Percentiles rank a stretch among this genome's conserved stretches.
phyloP scores from a whole-genome alignment of 1,140 invertebrate species.

The Bombus ignitus region DNA sequence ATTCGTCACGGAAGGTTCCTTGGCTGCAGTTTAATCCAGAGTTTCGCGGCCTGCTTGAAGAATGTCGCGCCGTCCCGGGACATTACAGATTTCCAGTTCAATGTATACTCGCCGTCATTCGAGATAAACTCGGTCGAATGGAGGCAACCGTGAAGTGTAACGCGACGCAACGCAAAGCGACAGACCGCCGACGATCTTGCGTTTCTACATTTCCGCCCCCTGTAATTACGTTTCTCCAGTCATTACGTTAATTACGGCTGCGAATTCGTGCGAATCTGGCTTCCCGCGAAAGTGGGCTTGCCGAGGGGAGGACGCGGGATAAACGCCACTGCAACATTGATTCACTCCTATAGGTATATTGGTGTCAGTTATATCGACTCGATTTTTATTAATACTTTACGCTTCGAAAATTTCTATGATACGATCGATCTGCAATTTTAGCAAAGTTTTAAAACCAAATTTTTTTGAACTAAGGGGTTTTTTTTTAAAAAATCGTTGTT shows the following conservation, averaged over 20 bases:
- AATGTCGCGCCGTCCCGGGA: constrained; percentile 3
- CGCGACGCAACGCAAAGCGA: background rate
- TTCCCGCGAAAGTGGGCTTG: background rate
- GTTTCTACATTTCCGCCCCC: constrained; percentile 5
- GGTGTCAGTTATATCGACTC: background rate
- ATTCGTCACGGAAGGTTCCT: constrained; percentile 31
- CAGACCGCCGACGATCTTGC: background rate
- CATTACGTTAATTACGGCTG: constrained; percentile 28
- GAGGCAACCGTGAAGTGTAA: background rate
- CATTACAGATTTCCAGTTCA: constrained; percentile 28
- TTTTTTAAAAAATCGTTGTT: too few species aligned
- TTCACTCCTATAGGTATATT: background rate
- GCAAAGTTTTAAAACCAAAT: too few species aligned
- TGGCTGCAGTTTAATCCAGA: background rate
- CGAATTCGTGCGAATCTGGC: constrained; percentile 7
- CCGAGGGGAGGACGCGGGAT: background rate
- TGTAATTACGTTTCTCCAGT: constrained; percentile 31
- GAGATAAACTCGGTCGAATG: background rate
- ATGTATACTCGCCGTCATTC: constrained; percentile 20
- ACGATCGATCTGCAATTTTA: too few species aligned
- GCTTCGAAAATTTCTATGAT: too few species aligned
- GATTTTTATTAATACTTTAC: too few species aligned
- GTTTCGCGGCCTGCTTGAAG: background rate
- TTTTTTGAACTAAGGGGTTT: too few species aligned
- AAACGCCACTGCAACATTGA: background rate